Evolutionary conservation across 2,113 vertebrate species (phyloP).

Genomic region (Limanda limanda): DNA sequence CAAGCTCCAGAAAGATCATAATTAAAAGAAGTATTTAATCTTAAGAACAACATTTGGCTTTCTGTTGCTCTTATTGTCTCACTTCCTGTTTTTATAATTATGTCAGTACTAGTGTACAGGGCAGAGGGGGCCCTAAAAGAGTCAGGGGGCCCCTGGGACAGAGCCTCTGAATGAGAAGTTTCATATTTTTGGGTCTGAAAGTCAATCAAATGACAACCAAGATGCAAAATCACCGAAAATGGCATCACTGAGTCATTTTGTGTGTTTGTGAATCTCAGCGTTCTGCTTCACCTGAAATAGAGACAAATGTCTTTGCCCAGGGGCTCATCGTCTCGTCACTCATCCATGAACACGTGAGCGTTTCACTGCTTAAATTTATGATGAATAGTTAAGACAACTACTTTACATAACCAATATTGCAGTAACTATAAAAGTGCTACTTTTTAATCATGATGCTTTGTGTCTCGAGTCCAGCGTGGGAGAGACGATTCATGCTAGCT

Average conservation of each 20-base stretch:
- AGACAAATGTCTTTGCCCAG: background rate
- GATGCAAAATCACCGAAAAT: background rate
- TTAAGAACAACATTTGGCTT: too few relatives aligned
- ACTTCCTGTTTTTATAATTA: too few relatives aligned
- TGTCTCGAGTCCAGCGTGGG: background rate
- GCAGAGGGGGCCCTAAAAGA: too few relatives aligned
- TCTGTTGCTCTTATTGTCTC: too few relatives aligned
- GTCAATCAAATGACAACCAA: background rate
- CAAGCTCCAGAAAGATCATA: too few relatives aligned
- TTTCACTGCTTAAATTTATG: background rate
- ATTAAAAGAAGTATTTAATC: too few relatives aligned
- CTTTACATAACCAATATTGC: background rate
- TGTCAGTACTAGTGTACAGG: too few relatives aligned
- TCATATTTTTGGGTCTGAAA: background rate
- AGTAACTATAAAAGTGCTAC: background rate
- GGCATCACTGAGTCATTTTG: background rate
- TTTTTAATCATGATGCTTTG: background rate
- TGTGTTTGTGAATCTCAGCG: background rate
- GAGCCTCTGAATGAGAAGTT: too few relatives aligned
- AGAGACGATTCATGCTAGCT: background rate
- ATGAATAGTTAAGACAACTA: background rate
- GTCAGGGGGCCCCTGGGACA: too few relatives aligned
- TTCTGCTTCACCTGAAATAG: background rate
- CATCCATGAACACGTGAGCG: background rate
- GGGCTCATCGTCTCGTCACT: too few relatives aligned